Conservation (phyloP, 2,113 vertebrate species). For the Uria aalge region DNA sequence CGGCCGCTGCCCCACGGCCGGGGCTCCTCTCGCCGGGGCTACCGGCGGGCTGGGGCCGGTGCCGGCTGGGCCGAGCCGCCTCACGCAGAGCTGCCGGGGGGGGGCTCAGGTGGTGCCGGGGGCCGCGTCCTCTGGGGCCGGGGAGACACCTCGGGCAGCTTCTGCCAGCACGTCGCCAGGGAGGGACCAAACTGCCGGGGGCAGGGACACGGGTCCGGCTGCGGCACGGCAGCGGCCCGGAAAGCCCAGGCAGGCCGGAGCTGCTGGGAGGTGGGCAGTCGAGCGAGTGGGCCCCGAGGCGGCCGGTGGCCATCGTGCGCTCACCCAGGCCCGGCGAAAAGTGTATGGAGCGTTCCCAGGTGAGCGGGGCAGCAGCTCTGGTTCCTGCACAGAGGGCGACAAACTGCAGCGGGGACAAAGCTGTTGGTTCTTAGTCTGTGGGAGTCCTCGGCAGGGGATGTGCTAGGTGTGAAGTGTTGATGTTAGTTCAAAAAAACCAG, state of each 20-base stretch:
- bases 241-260: accelerated
- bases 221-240: too few species aligned
- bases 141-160: not conserved
- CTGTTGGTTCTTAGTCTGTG: not conserved
- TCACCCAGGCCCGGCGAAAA: accelerated
- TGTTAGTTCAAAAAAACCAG: accelerated
- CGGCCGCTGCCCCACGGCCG: not conserved
- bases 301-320: accelerated
- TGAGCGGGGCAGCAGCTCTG: not conserved
- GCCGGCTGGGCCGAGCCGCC: not conserved
- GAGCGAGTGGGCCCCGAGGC: not conserved
- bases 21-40: too few species aligned
- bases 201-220: not conserved
- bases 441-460: accelerated
- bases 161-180: accelerated
- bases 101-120: not conserved
- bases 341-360: accelerated
- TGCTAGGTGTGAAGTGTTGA: not conserved
- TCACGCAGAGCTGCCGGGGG: not conserved
- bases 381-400: not conserved
- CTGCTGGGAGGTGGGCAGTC: accelerated
- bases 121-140: not conserved
- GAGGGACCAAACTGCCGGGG: not conserved
- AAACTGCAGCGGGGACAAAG: accelerated
- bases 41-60: not conserved